Percentiles rank a stretch among this genome's conserved stretches.
phyloP scores from a whole-genome alignment of 2,113 vertebrate genomes.

The Phainopepla nitens region DNA sequence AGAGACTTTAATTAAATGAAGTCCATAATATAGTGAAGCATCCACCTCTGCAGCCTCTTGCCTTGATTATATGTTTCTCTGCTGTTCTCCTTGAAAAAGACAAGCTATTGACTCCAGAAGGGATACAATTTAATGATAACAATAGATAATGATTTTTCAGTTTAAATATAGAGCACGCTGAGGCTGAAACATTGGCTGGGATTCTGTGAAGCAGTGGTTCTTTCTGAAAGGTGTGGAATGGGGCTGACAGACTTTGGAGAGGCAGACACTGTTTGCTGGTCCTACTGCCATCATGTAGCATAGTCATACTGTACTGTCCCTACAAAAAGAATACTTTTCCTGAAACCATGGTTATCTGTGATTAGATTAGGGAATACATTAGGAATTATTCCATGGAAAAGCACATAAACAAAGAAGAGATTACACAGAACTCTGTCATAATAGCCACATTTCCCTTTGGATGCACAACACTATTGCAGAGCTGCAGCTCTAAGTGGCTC shows the following conservation, averaged over 20 bases:
- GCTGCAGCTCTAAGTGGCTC: neutral
- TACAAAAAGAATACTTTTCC: neutral
- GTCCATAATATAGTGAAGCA: conserved; percentile 10
- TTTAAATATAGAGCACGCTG: neutral
- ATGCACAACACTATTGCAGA: neutral
- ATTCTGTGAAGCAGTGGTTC: neutral
- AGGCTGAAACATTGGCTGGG: neutral
- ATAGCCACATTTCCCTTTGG: neutral
- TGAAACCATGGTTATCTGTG: neutral
- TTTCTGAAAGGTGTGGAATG: neutral
- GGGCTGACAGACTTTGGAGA: neutral
- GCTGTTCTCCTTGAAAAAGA: neutral
- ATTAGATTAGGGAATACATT: accelerated
- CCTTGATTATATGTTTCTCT: conserved; percentile 33
- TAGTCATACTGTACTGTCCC: neutral
- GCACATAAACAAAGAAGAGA: neutral
- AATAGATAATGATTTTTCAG: neutral
- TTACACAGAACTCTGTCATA: neutral
- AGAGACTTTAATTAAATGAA: conserved; percentile 54
- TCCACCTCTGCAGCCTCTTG: neutral
- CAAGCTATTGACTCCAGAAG: neutral
- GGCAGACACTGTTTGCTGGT: neutral
- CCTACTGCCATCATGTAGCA: neutral
- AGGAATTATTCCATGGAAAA: neutral
- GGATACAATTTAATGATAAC: neutral